phyloP scores from a whole-genome alignment of 2,888 invertebrate genomes.

The Heliothis peltigera region DNA sequence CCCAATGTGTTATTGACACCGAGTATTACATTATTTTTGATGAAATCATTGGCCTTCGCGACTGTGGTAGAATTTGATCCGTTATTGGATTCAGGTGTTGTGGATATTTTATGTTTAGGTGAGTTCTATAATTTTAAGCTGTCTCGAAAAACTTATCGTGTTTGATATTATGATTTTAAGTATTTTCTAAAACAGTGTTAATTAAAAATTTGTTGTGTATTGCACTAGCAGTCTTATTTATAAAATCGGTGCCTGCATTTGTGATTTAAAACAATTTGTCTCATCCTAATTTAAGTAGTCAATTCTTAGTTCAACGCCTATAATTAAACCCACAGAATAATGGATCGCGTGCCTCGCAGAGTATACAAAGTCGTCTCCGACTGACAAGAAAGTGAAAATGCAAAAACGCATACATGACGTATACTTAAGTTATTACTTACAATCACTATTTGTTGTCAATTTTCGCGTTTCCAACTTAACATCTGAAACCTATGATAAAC shows the following conservation, averaged over 20 bases:
- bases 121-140: background rate
- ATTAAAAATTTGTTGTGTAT: background rate
- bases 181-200: background rate
- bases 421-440: constrained; percentile 49
- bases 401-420: constrained; percentile 42
- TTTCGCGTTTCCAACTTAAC: constrained; percentile 39
- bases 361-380: constrained; percentile 35
- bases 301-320: constrained; percentile 51
- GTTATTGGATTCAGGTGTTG: background rate
- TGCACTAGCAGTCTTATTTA: background rate
- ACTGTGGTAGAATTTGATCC: background rate
- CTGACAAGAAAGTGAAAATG: constrained; percentile 52
- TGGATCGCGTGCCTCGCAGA: constrained; percentile 48
- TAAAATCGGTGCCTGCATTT: background rate
- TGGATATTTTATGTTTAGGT: constrained; percentile 5
- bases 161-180: background rate
- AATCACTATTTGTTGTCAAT: constrained; percentile 43
- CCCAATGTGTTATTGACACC: constrained; percentile 5
- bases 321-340: constrained; percentile 44
- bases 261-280: constrained; percentile 18
- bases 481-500: constrained; percentile 31
- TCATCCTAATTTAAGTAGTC: constrained; percentile 29
- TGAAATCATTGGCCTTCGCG: constrained; percentile 13
- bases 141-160: background rate
- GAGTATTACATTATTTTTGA: constrained; percentile 1